These are phyloP conservation scores for Gisinianus flammeolus DNA, from an alignment of 2,888 invertebrate species.

Conservation along the genomic window DNA sequence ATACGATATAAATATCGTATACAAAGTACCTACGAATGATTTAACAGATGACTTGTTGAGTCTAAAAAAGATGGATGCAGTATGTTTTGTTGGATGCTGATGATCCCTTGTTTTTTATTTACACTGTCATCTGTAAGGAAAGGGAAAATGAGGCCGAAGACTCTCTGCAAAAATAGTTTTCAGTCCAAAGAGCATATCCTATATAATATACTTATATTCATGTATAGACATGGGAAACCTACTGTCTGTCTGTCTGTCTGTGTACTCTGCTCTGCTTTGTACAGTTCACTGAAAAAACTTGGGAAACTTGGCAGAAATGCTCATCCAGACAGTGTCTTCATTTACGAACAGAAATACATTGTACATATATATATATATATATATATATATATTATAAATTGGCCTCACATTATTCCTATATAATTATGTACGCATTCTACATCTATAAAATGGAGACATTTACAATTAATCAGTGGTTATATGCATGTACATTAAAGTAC, in stretches of 20 bases:
- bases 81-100: not conserved
- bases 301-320: conserved; percentile 15
- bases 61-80: not conserved
- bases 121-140: conserved; percentile 2
- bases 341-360: not conserved
- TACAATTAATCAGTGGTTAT: no score
- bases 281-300: not conserved
- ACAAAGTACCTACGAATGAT: no score
- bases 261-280: not conserved
- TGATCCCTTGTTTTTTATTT: conserved; percentile 1
- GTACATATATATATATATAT: no score
- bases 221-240: no score
- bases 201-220: no score
- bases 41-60: not conserved
- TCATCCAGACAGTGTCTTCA: not conserved
- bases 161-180: conserved; percentile 20
- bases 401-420: no score
- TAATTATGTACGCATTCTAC: no score
- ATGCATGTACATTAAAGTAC: not conserved
- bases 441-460: not conserved
- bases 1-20: no score
- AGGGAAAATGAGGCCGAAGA: conserved; percentile 30
- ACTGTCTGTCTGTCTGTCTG: no score
- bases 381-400: no score
- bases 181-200: conserved; percentile 15